phyloP scores from a whole-genome alignment of 1,140 invertebrate species.

The Rhyzopertha dominica region DNA sequence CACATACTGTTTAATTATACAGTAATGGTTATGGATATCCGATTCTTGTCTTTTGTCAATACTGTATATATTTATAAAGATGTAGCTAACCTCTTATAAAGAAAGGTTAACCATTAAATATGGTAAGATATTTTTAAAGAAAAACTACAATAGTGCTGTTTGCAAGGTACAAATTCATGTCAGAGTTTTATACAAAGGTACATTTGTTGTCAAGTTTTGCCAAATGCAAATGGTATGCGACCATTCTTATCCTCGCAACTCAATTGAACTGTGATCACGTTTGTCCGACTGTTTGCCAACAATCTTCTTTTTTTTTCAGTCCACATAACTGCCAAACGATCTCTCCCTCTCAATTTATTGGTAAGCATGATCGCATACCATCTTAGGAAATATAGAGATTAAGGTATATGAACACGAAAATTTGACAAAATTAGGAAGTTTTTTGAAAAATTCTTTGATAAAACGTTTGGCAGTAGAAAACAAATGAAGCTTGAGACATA shows the following conservation, averaged over 20 bases:
- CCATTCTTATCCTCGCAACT: conserved; percentile 6
- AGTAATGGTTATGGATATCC: conserved; percentile 20
- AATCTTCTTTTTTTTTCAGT: too few relatives aligned
- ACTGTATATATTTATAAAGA: conserved; percentile 39
- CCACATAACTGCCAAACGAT: too few relatives aligned
- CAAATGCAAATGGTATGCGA: conserved; percentile 22
- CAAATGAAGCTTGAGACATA: conserved; percentile 11
- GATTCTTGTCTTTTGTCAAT: conserved; percentile 36
- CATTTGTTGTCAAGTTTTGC: conserved; percentile 41
- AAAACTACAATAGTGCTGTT: conserved; percentile 42
- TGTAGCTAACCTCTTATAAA: conserved; percentile 29
- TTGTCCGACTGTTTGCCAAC: too few relatives aligned
- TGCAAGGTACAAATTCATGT: conserved; percentile 44
- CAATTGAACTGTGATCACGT: conserved; percentile 14
- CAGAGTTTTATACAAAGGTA: conserved; percentile 42
- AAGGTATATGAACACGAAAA: conserved; percentile 27
- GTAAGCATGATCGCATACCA: conserved; percentile 15
- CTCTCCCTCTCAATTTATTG: too few relatives aligned
- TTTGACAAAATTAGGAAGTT: too few relatives aligned
- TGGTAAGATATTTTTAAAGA: conserved; percentile 36
- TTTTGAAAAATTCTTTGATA: too few relatives aligned
- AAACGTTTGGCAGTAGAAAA: too few relatives aligned
- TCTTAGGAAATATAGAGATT: conserved; percentile 32
- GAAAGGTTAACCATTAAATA: conserved; percentile 26
- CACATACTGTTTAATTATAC: conserved; percentile 17